Percentiles rank a stretch among this genome's conserved stretches.
Conservation (phyloP, 92 coral and sea anemone species). For the Phymanthus crucifer region DNA sequence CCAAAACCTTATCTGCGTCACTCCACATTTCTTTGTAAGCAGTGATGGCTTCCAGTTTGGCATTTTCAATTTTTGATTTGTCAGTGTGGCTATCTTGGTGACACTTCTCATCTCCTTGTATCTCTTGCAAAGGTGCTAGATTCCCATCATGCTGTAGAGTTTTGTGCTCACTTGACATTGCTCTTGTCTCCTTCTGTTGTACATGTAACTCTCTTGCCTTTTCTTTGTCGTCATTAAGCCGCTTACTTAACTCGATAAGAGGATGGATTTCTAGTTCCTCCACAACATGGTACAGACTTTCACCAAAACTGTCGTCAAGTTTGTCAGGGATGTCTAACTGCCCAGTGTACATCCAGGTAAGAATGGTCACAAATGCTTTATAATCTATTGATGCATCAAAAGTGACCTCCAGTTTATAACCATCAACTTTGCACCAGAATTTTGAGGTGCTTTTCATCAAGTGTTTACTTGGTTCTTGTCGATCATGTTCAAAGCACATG, state of each 20-base stretch:
- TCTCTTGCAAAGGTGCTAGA: not conserved
- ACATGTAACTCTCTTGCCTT: not conserved
- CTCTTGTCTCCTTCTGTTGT: not conserved
- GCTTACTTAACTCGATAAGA: not conserved
- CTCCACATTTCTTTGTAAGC: constrained; percentile 24
- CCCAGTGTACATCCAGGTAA: not conserved
- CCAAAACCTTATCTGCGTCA: constrained; percentile 11
- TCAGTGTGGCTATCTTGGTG: not conserved
- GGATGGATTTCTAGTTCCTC: not conserved
- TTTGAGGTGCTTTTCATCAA: not conserved
- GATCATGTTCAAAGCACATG: not conserved
- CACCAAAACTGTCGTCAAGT: not conserved
- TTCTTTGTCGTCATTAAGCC: not conserved
- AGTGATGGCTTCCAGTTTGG: not conserved
- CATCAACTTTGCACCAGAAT: not conserved
- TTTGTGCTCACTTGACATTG: not conserved
- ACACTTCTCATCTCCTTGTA: not conserved
- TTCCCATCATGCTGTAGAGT: not conserved
- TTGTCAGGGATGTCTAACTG: not conserved
- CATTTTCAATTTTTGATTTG: not conserved
- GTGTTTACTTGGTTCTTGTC: not conserved
- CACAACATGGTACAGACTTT: not conserved
- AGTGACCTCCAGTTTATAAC: not conserved
- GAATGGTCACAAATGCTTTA: not conserved
- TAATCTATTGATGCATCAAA: not conserved